Evolutionary conservation across 2,888 invertebrate genomes (phyloP), one percentile per base, ranked within the genome.

Genomic region (Drosophila falleni): DNA sequence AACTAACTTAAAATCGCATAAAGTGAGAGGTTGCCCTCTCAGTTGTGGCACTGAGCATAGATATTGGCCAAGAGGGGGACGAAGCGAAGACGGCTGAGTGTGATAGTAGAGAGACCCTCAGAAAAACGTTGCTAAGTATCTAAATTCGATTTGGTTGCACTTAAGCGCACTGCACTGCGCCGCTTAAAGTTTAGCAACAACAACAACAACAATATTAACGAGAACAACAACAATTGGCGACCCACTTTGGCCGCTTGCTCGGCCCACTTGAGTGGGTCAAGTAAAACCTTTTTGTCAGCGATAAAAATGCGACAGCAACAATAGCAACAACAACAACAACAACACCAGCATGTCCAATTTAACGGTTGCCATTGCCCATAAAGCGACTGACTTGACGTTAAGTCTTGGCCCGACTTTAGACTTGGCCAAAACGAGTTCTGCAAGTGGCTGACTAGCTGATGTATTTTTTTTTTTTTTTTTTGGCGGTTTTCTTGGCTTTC

Each of bases 231-330:
- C 58, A n/a, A 47, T 56, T 67, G 55, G 35, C 75, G 78, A 78
- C 78, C 78, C 80, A 78, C 80, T 80, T 78, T 69, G 53, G 44
- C 37, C 37, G 62, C 51, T 55, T 41, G 39, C 46, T 53, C 78
- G 59, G 75, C 81, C 81, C 81, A 78, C 67, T 80, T 80, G 66
- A 67, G 81, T 89, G 89, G 86, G 86, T 86, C 86, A 86, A 86
- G 87, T 74, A 89, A 89, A 89, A 78, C 82, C 82, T 85, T 89
- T 80, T 87, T 87, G 88, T 86, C 86, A 89, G 86, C 89, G 70
- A 71, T 74, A 82, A 81, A 71, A 78, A 78, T 67, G 54, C 71
- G 58, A 50, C 68, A 69, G 41, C 60, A 42, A 61, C 47, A 61
- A 56, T 50, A 46, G 11, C 49, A 26, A 35, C 37, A 51, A n/a